phyloP scores from a whole-genome alignment of 2,888 invertebrate genomes.

The Trachelus troglodyta region DNA sequence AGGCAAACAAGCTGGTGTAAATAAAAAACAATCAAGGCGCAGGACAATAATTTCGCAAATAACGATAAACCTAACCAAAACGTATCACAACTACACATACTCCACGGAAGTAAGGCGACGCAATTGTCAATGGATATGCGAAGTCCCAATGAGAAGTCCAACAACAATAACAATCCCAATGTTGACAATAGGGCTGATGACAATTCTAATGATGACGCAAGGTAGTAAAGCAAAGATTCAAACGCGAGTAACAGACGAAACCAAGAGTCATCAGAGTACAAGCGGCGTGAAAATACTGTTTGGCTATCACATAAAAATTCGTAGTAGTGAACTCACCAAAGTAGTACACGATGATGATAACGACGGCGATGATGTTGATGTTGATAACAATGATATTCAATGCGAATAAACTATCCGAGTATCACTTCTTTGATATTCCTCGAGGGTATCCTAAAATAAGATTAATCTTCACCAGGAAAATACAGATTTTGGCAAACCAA shows the following conservation, averaged over 20 bases:
- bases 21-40: neutral
- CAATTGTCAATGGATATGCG: neutral
- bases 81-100: neutral
- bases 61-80: neutral
- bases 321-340: conserved; percentile 10
- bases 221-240: neutral
- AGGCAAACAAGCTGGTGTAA: neutral
- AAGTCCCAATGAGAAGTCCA: neutral
- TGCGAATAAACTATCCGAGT: neutral
- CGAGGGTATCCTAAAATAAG: neutral
- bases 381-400: neutral
- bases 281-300: neutral
- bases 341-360: neutral
- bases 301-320: conserved; percentile 23
- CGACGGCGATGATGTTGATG: neutral
- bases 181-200: neutral
- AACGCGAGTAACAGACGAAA: neutral
- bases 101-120: neutral
- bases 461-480: conserved; percentile 28
- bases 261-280: neutral
- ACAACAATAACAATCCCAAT: neutral
- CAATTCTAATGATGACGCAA: neutral
- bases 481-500: conserved; percentile 43
- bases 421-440: neutral
- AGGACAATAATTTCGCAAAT: neutral